Evolutionary conservation across 2,113 vertebrate genomes (phyloP), one percentile per base, ranked within the genome.

Genomic region (Carassius carassius): DNA sequence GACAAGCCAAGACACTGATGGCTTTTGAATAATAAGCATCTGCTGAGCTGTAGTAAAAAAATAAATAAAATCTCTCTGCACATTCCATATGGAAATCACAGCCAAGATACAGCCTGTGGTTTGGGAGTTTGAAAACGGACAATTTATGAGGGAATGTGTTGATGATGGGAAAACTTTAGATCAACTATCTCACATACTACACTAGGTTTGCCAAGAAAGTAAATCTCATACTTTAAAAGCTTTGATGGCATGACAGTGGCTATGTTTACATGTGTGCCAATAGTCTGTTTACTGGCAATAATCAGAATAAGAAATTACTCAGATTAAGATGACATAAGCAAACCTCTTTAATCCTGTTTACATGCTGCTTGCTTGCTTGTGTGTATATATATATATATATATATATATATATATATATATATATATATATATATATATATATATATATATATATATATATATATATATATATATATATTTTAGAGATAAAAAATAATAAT

Each of bases 1-100:
- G 85, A 89, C 88, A 90, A 89, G 90, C 91, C 91, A 90, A 91
- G 89, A 86, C 91, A 89, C 88, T 89, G 89, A 91, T 93, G 92
- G 92, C 90, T 92, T 93, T 88, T 87, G 87, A 91, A 90, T 91
- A 92, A 92, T 91, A 89, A 86, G 88, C 88, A 86, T 75, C 86
- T 81, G 77, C 80, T 84, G 80, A 85, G 73, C 65, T 89, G 29
- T 7, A 14, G 16, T 10, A 60, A 88, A 90, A 49, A 85, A 32
- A 88, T 62, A 44, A 44, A 44, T 29, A 29, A 37, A 37, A 37
- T 37, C 35, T 41, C 37, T 41, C 37, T 41, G 37, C 37, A 41
- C 37, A 7, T 8, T 10, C 88, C 91, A 91, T 91, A 92, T 90
- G 91, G 88, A 91, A 87, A 44, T 87, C 91, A 87, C 83, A 89